These are phyloP conservation scores for Phaonia tiefii DNA, from an alignment of 2,888 invertebrate genomes.

Conservation along the genomic window DNA sequence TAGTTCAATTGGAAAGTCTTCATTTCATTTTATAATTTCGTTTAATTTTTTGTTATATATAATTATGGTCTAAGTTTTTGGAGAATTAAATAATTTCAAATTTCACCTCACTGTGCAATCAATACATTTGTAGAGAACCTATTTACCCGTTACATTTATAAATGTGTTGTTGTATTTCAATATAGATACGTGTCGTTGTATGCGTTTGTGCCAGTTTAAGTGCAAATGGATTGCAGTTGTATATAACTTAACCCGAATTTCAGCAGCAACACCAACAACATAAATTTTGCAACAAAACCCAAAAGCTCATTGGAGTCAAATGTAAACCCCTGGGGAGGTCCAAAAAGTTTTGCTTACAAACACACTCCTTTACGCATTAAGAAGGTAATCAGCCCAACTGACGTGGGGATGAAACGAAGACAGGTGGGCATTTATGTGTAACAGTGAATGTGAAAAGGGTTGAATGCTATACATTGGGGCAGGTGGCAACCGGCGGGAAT, in stretches of 20 bases:
- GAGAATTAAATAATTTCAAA: no score
- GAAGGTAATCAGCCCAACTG: background rate
- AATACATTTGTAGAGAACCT: no score
- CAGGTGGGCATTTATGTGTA: background rate
- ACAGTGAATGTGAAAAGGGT: slow-evolving; percentile 3
- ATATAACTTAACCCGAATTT: slow-evolving; percentile 59
- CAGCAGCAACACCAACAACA: slow-evolving; percentile 25
- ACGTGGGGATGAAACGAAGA: background rate
- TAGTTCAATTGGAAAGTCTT: no score
- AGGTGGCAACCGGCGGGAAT: slow-evolving; percentile 3
- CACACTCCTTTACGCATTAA: background rate
- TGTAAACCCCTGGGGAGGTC: slow-evolving; percentile 45
- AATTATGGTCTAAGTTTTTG: no score
- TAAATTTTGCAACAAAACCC: slow-evolving; percentile 52
- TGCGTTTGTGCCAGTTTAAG: slow-evolving; percentile 18
- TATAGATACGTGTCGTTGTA: background rate
- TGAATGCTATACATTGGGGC: slow-evolving; percentile 14
- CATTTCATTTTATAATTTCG: no score
- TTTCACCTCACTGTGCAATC: no score
- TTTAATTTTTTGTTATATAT: no score
- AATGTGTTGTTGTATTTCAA: background rate
- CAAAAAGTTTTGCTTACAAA: slow-evolving; percentile 33
- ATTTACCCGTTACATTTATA: slow-evolving; percentile 2
- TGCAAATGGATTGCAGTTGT: slow-evolving; percentile 14
- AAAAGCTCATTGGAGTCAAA: slow-evolving; percentile 59